Evolutionary conservation across 2,113 vertebrate species (phyloP).

Genomic region (Heterochromis multidens): DNA sequence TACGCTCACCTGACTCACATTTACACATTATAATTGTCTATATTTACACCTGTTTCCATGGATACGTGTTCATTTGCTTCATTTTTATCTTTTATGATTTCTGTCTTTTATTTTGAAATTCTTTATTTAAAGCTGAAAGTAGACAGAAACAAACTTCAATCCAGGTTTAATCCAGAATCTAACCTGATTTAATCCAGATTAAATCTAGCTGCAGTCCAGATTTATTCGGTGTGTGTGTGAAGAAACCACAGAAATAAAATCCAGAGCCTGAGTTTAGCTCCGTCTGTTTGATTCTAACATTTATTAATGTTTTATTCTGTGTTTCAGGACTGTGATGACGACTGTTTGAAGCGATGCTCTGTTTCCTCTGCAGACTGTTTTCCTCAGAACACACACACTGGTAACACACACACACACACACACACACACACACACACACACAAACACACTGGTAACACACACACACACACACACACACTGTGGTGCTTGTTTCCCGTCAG

Average conservation of each 20-base stretch:
- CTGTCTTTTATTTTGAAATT: neutral
- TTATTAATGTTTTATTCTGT: neutral
- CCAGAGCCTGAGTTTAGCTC: neutral
- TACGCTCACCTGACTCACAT: neutral
- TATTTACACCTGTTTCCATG: neutral
- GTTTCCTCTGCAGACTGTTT: constrained; percentile 11
- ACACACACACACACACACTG: neutral
- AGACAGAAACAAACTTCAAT: neutral
- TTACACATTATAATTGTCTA: neutral
- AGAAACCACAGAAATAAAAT: neutral
- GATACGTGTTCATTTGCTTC: neutral
- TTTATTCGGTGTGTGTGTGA: neutral
- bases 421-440: neutral
- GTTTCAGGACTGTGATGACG: constrained; percentile 25
- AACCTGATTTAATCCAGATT: neutral
- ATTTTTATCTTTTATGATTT: neutral
- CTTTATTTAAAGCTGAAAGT: neutral
- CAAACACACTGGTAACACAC: neutral
- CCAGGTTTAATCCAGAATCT: no score
- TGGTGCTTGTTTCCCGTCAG: neutral
- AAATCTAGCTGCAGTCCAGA: neutral
- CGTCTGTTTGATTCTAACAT: neutral
- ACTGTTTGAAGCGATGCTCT: neutral
- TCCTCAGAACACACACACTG: neutral
- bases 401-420: constrained; percentile 9